Percentiles rank a stretch among this genome's conserved stretches.
phyloP scores from a whole-genome alignment of 2,888 invertebrate genomes.

The Odontocolon sp. region DNA sequence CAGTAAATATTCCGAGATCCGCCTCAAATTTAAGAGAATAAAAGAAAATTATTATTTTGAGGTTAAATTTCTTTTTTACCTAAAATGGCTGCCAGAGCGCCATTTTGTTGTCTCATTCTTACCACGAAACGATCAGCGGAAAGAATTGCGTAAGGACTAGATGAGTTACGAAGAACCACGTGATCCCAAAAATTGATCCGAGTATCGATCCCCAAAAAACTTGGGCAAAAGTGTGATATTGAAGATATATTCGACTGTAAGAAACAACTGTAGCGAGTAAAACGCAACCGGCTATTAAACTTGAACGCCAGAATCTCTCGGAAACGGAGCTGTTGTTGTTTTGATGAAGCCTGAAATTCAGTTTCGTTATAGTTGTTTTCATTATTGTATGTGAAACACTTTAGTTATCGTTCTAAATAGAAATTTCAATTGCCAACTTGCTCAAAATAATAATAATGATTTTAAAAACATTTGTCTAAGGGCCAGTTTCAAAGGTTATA shows the following conservation, averaged over 20 bases:
- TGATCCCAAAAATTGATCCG: conserved; percentile 87
- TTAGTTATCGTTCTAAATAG: too few relatives aligned
- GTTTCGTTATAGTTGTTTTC: neutral
- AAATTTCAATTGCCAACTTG: too few relatives aligned
- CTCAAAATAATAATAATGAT: too few relatives aligned
- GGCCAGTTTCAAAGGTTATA: too few relatives aligned
- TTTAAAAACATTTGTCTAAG: too few relatives aligned
- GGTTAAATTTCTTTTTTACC: too few relatives aligned
- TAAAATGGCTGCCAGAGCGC: too few relatives aligned
- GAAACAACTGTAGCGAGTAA: conserved; percentile 84
- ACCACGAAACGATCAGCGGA: conserved; percentile 93
- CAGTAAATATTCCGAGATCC: conserved; percentile 91
- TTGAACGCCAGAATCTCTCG: conserved; percentile 88
- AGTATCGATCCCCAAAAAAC: conserved; percentile 90
- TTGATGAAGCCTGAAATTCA: conserved; percentile 89
- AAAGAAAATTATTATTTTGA: conserved; percentile 17
- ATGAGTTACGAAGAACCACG: conserved; percentile 93
- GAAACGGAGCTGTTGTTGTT: conserved; percentile 90
- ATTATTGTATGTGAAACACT: conserved; percentile 27
- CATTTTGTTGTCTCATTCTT: too few relatives aligned
- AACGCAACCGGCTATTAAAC: conserved; percentile 85
- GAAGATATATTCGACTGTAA: conserved; percentile 90
- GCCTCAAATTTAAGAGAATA: conserved; percentile 83
- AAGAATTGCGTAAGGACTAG: conserved; percentile 91
- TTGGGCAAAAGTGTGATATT: conserved; percentile 92